Percentiles rank a stretch among this genome's conserved stretches.
phyloP scores from a whole-genome alignment of 2,797 vertebrate genomes.

The Spinus pinus region DNA sequence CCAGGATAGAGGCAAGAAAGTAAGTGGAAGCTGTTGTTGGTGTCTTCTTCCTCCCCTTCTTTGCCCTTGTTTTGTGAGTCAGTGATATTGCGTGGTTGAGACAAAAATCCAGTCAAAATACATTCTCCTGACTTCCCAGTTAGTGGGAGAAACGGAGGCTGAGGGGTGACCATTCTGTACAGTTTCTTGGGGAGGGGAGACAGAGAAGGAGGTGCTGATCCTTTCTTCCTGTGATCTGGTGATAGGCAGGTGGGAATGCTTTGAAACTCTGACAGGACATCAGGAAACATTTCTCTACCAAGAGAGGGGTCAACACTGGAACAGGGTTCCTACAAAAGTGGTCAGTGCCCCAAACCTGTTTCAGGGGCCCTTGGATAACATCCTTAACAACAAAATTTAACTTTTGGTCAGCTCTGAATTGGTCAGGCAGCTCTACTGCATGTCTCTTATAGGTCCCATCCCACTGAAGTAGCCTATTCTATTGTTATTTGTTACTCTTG shows the following conservation, averaged over 20 bases:
- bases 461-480: background rate
- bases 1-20: constrained; percentile 95
- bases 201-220: background rate
- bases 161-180: background rate
- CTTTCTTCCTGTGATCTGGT: fast-evolving
- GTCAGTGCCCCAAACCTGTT: background rate
- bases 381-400: background rate
- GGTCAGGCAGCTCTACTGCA: background rate
- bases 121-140: background rate
- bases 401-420: background rate
- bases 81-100: background rate
- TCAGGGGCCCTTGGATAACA: background rate
- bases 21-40: constrained; percentile 74
- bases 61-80: background rate
- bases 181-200: background rate
- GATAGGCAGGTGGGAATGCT: fast-evolving
- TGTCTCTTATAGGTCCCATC: background rate
- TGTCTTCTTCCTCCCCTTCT: background rate
- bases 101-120: background rate
- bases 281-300: background rate
- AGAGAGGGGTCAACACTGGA: background rate
- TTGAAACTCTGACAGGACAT: background rate
- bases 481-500: background rate
- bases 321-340: background rate
- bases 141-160: background rate